These are phyloP conservation scores for Actias luna DNA, from an alignment of 2,888 invertebrate genomes.

Conservation along the genomic window DNA sequence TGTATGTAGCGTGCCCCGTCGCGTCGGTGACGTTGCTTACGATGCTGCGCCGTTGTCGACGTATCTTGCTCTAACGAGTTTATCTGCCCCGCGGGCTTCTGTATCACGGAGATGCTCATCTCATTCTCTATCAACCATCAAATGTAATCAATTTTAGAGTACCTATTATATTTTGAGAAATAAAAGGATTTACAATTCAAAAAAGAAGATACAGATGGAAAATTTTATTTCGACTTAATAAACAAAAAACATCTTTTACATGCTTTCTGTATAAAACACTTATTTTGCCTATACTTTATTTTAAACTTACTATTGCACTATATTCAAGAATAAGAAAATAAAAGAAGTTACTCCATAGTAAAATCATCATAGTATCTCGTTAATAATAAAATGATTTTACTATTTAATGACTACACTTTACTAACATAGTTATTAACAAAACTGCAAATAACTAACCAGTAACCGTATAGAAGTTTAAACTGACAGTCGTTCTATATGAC, in stretches of 20 bases:
- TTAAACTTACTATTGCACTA: too few relatives aligned
- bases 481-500: too few relatives aligned
- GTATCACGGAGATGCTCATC: slow-evolving; percentile 61
- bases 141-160: slow-evolving; percentile 61
- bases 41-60: slow-evolving; percentile 41
- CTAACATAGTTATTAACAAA: too few relatives aligned
- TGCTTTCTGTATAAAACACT: too few relatives aligned
- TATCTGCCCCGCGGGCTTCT: slow-evolving; percentile 80
- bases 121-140: slow-evolving; percentile 62
- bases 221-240: not conserved
- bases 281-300: too few relatives aligned
- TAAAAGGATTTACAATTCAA: not conserved
- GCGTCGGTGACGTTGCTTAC: slow-evolving; percentile 43
- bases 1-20: slow-evolving; percentile 49
- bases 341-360: too few relatives aligned
- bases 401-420: too few relatives aligned
- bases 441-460: too few relatives aligned
- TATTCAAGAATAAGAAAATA: too few relatives aligned
- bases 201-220: not conserved
- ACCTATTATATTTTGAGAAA: slow-evolving; percentile 14
- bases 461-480: too few relatives aligned
- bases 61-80: slow-evolving; percentile 77
- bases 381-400: too few relatives aligned
- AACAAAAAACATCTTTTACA: not conserved
- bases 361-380: too few relatives aligned